phyloP scores from a whole-genome alignment of 1,140 invertebrate genomes.

The Neotoxoptera formosana region DNA sequence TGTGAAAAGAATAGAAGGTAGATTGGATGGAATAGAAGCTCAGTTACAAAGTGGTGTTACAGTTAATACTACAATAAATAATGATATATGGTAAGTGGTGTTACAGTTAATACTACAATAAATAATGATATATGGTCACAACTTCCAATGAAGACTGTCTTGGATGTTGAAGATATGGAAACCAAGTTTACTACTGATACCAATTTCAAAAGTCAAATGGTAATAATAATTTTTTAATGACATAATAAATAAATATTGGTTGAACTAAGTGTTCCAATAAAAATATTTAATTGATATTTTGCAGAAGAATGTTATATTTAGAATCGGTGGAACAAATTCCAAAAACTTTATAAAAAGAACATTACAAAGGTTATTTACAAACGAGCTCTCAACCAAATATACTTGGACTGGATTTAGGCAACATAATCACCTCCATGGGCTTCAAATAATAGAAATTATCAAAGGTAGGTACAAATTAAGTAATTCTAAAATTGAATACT shows the following conservation, averaged over 20 bases:
- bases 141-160: background rate
- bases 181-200: background rate
- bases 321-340: background rate
- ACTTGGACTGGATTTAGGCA: background rate
- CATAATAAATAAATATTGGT: background rate
- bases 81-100: background rate
- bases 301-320: background rate
- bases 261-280: background rate
- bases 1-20: background rate
- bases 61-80: background rate
- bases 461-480: background rate
- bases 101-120: too few relatives aligned
- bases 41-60: too few relatives aligned
- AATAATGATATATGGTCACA: background rate
- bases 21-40: too few relatives aligned
- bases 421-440: background rate
- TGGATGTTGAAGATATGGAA: background rate
- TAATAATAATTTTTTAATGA: background rate
- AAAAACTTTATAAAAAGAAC: background rate
- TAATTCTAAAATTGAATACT: background rate
- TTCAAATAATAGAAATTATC: background rate
- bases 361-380: conserved; percentile 9
- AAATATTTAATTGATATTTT: background rate
- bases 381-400: background rate
- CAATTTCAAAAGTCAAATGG: background rate